A percentile compares a stretch with the other conserved stretches of the same genome.
Conservation (phyloP, 1,140 invertebrate species). For the Onthophagus taurus region DNA sequence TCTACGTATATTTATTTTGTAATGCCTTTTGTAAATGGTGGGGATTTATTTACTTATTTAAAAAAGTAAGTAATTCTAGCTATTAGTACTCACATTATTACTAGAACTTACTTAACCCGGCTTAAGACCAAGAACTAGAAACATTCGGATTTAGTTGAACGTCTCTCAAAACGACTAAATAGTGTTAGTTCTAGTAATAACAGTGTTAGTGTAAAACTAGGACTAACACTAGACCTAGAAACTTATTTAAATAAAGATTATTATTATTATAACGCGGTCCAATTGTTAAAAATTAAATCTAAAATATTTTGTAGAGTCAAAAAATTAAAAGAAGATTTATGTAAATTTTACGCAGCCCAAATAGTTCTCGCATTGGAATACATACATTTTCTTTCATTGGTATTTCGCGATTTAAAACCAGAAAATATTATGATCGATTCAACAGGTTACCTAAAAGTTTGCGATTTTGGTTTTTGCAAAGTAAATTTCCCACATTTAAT, state of each 20-base stretch:
- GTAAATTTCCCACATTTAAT: neutral
- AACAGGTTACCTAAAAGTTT: slow-evolving; percentile 73
- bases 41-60: slow-evolving; percentile 75
- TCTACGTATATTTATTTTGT: slow-evolving; percentile 75
- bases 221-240: too few species aligned
- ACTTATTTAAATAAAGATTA: too few species aligned
- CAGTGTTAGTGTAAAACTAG: too few species aligned
- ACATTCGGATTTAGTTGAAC: too few species aligned
- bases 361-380: slow-evolving; percentile 88
- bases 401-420: slow-evolving; percentile 93
- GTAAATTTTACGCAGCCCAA: slow-evolving; percentile 89
- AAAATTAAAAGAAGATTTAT: slow-evolving; percentile 68
- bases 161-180: too few species aligned
- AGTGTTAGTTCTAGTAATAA: too few species aligned
- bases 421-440: slow-evolving; percentile 91
- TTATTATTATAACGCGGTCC: too few species aligned
- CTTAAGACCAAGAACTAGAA: too few species aligned
- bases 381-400: slow-evolving; percentile 78
- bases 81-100: too few species aligned
- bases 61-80: slow-evolving; percentile 34
- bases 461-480: slow-evolving; percentile 86
- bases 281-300: too few species aligned
- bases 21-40: slow-evolving; percentile 72
- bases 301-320: slow-evolving; percentile 39
- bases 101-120: too few species aligned